phyloP scores from a whole-genome alignment of 2,888 invertebrate species.

The Campopleginae sp. region DNA sequence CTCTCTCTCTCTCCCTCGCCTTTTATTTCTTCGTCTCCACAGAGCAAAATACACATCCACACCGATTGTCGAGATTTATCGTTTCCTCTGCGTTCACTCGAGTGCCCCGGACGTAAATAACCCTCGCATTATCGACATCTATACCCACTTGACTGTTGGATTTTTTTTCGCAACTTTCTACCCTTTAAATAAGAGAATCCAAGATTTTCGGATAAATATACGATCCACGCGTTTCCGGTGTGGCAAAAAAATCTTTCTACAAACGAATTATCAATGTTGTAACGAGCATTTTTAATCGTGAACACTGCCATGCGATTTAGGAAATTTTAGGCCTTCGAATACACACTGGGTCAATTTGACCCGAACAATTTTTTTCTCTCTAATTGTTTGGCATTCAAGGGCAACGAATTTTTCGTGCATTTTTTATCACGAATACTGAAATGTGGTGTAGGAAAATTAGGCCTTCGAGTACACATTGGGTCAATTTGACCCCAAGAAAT shows the following conservation, averaged over 20 bases:
- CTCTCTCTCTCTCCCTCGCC: not conserved
- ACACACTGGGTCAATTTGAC: too few relatives aligned
- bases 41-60: constrained; percentile 71
- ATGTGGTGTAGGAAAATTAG: too few relatives aligned
- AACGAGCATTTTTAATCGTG: not conserved
- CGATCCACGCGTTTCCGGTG: not conserved
- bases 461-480: too few relatives aligned
- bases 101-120: constrained; percentile 79
- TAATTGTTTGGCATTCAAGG: too few relatives aligned
- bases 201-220: not conserved
- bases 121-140: constrained; percentile 76
- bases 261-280: not conserved
- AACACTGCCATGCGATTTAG: not conserved
- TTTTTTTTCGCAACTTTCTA: not conserved
- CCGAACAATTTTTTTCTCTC: too few relatives aligned
- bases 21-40: constrained; percentile 79
- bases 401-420: too few relatives aligned
- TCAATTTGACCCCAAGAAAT: too few relatives aligned
- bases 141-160: constrained; percentile 14
- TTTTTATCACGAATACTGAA: too few relatives aligned
- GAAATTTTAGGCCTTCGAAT: not conserved
- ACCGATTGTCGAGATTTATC: constrained; percentile 79
- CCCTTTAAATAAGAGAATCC: not conserved
- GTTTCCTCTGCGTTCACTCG: constrained; percentile 76
- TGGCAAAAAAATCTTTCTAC: not conserved